Conservation (phyloP, 2,113 vertebrate genomes). For the Elephantulus edwardii region DNA sequence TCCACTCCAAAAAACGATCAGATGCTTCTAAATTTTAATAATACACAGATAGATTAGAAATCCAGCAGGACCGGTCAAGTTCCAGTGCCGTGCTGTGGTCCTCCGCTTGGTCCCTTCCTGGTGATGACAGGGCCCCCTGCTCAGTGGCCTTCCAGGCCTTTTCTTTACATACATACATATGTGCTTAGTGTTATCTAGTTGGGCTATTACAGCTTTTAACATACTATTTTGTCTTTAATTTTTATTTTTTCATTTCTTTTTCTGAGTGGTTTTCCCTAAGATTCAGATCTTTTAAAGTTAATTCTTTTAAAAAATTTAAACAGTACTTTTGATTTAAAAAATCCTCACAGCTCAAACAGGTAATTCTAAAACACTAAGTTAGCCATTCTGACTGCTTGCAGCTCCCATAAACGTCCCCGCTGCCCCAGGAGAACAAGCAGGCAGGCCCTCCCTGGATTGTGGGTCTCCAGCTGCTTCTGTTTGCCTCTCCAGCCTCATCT, state of each 20-base stretch:
- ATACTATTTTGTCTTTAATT: background rate
- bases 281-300: background rate
- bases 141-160: background rate
- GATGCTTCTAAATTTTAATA: background rate
- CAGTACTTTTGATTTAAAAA: background rate
- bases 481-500: background rate
- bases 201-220: background rate
- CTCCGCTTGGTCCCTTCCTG: background rate
- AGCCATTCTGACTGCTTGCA: background rate
- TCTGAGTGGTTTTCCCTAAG: background rate
- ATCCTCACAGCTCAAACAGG: background rate
- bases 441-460: accelerated
- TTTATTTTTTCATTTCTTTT: background rate
- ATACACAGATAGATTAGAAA: background rate
- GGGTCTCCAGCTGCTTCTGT: background rate
- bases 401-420: background rate
- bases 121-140: accelerated
- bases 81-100: background rate
- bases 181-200: background rate
- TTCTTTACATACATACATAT: background rate
- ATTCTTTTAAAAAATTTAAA: background rate
- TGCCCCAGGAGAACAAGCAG: background rate
- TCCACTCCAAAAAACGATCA: accelerated
- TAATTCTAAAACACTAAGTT: background rate
- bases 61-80: too few species aligned